These are phyloP conservation scores for Silurus asotus DNA, from an alignment of 2,113 vertebrate genomes.

Conservation along the genomic window DNA sequence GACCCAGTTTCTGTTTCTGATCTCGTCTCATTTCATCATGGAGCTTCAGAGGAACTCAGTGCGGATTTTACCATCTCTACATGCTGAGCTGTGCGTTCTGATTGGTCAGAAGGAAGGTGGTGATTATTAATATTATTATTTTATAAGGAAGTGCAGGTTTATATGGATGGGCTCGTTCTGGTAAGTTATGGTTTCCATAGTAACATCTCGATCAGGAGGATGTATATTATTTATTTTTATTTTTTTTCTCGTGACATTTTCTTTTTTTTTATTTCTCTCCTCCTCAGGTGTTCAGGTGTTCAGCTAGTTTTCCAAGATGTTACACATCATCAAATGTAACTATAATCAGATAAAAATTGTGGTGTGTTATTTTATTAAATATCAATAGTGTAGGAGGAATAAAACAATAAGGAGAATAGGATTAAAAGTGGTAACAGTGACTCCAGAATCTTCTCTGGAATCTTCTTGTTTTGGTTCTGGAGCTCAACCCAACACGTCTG, in stretches of 20 bases:
- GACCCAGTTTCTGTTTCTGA: background rate
- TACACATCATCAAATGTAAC: background rate
- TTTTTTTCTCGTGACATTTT: background rate
- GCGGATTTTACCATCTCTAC: too few relatives aligned
- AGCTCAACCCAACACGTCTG: background rate
- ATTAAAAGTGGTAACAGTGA: too few relatives aligned
- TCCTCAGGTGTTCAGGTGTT: background rate
- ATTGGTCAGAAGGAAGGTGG: background rate
- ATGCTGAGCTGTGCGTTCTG: background rate
- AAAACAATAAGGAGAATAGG: too few relatives aligned
- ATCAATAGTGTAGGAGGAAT: too few relatives aligned
- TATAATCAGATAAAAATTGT: background rate
- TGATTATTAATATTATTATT: background rate
- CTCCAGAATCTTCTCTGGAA: too few relatives aligned
- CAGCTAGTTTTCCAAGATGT: background rate
- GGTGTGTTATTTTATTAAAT: background rate
- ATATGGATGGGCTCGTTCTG: background rate
- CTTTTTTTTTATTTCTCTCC: background rate
- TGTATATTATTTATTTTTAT: too few relatives aligned
- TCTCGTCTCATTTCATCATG: background rate
- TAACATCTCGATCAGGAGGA: background rate
- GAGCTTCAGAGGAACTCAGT: background rate
- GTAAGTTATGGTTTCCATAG: background rate
- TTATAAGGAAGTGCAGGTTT: background rate
- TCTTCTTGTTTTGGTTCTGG: background rate